phyloP scores from a whole-genome alignment of 2,113 vertebrate species.

The Athene cunicularia region DNA sequence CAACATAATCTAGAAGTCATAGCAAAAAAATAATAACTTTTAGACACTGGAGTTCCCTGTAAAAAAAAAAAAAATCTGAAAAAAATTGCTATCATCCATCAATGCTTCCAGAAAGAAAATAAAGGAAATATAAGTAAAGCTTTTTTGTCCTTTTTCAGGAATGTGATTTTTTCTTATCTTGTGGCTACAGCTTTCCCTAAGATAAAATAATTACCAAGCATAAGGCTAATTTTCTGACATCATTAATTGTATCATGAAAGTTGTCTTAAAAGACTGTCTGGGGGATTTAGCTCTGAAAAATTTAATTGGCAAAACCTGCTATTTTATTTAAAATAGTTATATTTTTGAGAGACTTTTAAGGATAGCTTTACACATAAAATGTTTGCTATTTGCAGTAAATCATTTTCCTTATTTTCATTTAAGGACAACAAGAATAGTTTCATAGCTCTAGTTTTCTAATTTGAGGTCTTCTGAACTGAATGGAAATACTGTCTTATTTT shows the following conservation, averaged over 20 bases:
- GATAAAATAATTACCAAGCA: conserved; percentile 9
- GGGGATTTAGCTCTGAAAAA: neutral
- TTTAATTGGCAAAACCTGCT: neutral
- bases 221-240: neutral
- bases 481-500: neutral
- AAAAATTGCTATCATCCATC: neutral
- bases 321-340: neutral
- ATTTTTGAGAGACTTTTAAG: neutral
- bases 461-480: neutral
- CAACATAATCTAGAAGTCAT: conserved; percentile 1
- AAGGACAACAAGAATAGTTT: neutral
- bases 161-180: conserved; percentile 4
- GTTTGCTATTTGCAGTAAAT: neutral
- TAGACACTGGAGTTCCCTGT: neutral
- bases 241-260: neutral
- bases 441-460: neutral
- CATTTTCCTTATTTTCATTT: neutral
- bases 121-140: neutral
- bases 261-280: neutral
- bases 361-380: neutral
- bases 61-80: neutral
- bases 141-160: neutral
- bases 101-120: neutral
- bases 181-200: conserved; percentile 9
- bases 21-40: neutral